phyloP scores from a whole-genome alignment of 2,888 invertebrate species.

The Furcula furcula region DNA sequence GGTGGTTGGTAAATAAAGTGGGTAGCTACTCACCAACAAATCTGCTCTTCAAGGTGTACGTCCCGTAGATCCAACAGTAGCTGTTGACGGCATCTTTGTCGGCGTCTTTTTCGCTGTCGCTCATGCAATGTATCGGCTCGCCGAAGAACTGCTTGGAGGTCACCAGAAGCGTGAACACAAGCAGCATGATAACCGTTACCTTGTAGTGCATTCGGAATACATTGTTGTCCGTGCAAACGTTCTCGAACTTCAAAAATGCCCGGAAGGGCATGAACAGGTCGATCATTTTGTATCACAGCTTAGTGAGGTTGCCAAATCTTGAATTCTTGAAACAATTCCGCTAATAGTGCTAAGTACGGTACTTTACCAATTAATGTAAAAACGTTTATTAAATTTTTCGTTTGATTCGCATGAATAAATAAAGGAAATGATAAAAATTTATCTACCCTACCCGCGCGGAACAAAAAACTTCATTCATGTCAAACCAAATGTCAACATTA shows the following conservation, averaged over 20 bases:
- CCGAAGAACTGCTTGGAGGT: slow-evolving; percentile 93
- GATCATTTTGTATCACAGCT: slow-evolving; percentile 76
- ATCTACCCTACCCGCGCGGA: too few relatives aligned
- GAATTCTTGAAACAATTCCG: not conserved
- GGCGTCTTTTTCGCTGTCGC: slow-evolving; percentile 61
- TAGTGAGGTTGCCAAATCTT: too few relatives aligned
- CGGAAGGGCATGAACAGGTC: slow-evolving; percentile 86
- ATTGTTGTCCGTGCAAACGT: slow-evolving; percentile 87
- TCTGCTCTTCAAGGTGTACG: slow-evolving; percentile 81
- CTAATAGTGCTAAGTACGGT: too few relatives aligned
- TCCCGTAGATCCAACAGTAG: slow-evolving; percentile 91
- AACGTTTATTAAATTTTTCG: too few relatives aligned
- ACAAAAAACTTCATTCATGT: too few relatives aligned
- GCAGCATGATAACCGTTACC: slow-evolving; percentile 86
- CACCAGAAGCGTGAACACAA: slow-evolving; percentile 87
- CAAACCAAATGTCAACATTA: too few relatives aligned
- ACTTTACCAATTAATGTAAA: too few relatives aligned
- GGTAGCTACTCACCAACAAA: slow-evolving; percentile 52
- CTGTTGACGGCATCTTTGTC: slow-evolving; percentile 85
- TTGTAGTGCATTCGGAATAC: slow-evolving; percentile 89
- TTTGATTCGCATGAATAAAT: too few relatives aligned
- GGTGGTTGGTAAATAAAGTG: too few relatives aligned
- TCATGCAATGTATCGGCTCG: slow-evolving; percentile 90
- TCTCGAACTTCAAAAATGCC: slow-evolving; percentile 84
- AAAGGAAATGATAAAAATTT: too few relatives aligned